Evolutionary conservation across 2,113 vertebrate genomes (phyloP), one percentile per base, ranked within the genome.

Genomic region (Eublepharis macularius): DNA sequence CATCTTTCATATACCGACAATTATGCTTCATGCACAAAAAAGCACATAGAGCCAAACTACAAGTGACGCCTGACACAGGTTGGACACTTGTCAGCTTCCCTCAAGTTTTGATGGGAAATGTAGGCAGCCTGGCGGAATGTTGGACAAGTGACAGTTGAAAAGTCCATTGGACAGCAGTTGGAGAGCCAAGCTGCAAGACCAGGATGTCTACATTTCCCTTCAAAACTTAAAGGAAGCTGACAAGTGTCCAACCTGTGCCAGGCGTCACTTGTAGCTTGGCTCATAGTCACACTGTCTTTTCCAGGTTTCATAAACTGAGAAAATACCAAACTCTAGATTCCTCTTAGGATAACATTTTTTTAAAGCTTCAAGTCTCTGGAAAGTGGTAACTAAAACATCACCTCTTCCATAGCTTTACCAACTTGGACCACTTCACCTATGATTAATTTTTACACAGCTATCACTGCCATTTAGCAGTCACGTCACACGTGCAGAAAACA

Each of bases 21-120:
- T 5, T 39, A 89, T 66, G 74, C 76, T 87, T 90, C 86, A 88
- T 45, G 51, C 88, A 85, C 24, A 86, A 77, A 87, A 81, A 76
- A 1, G 0, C 32, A 70, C 70, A 85, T n/a, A n/a, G n/a, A n/a
- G n/a, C n/a, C n/a, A n/a, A n/a, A n/a, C n/a, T n/a, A n/a, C n/a
- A n/a, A n/a, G n/a, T n/a, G n/a, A n/a, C n/a, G n/a, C n/a, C n/a
- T n/a, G n/a, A n/a, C n/a, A n/a, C n/a, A n/a, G n/a, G n/a, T n/a
- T n/a, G n/a, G n/a, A n/a, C n/a, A n/a, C n/a, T n/a, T n/a, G n/a
- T n/a, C n/a, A n/a, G n/a, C n/a, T n/a, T n/a, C n/a, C n/a, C n/a
- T n/a, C n/a, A n/a, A n/a, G n/a, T n/a, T n/a, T n/a, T n/a, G n/a
- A n/a, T n/a, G n/a, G n/a, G n/a, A n/a, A n/a, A n/a, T n/a, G n/a